Evolutionary conservation across 2,113 vertebrate genomes (phyloP).

Genomic region (Macquaria australasica): DNA sequence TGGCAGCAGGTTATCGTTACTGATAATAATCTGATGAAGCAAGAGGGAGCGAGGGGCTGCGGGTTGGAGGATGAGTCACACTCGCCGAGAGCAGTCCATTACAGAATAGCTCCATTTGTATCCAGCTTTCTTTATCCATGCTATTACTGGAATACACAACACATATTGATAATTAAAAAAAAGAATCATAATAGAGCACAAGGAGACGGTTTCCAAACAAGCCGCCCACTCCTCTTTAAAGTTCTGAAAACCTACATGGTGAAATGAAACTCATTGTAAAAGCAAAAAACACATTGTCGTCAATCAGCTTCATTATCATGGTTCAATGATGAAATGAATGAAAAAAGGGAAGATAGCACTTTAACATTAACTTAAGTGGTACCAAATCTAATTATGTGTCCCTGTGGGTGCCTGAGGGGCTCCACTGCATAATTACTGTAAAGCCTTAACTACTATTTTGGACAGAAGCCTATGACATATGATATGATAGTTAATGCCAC

Average conservation of each 20-base stretch:
- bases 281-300: background rate
- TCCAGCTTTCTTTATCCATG: background rate
- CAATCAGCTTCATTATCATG: background rate
- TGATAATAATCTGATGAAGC: constrained; percentile 39
- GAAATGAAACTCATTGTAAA: background rate
- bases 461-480: background rate
- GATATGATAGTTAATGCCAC: background rate
- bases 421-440: constrained; percentile 9
- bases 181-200: background rate
- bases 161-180: background rate
- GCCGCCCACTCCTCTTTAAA: background rate
- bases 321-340: background rate
- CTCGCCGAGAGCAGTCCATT: background rate
- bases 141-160: background rate
- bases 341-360: background rate
- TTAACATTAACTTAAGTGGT: constrained; percentile 5
- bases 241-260: background rate
- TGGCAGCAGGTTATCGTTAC: constrained; percentile 18
- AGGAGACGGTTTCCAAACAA: constrained; percentile 21
- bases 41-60: background rate
- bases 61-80: constrained; percentile 49
- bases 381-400: constrained; percentile 19
- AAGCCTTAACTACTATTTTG: constrained; percentile 5
- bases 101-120: constrained; percentile 6
- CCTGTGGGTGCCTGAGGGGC: background rate